These are phyloP conservation scores for Microtus montanus DNA, from an alignment of 2,113 vertebrate species.

Conservation along the genomic window DNA sequence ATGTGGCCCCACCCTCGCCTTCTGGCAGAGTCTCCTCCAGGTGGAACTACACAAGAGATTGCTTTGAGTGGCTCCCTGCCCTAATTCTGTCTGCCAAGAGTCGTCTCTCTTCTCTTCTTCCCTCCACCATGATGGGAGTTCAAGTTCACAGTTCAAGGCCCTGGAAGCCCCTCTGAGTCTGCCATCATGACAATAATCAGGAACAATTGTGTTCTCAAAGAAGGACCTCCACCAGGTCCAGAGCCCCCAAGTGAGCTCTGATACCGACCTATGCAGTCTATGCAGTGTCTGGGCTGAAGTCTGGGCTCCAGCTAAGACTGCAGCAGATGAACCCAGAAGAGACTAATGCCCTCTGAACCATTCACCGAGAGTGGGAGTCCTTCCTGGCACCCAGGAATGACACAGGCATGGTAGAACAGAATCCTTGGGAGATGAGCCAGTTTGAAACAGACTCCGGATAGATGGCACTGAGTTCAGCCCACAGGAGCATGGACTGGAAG, in stretches of 20 bases:
- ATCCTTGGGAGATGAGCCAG: background rate
- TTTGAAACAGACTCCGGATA: background rate
- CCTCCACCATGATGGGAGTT: too few relatives aligned
- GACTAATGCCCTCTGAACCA: background rate
- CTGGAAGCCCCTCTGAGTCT: background rate
- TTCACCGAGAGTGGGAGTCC: background rate
- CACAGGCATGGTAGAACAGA: rapidly evolving
- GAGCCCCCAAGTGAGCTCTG: background rate
- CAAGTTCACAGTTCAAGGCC: rapidly evolving
- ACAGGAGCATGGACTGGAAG: background rate
- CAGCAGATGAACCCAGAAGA: background rate
- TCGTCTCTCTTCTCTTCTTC: background rate
- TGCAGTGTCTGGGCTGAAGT: rapidly evolving
- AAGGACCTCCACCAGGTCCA: rapidly evolving
- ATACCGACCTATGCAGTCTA: background rate
- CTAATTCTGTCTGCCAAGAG: background rate
- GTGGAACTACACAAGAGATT: background rate
- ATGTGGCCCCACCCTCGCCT: rapidly evolving
- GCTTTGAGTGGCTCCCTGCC: background rate
- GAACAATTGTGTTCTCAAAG: background rate
- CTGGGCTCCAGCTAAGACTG: background rate
- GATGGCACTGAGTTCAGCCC: background rate
- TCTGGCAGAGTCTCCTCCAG: background rate
- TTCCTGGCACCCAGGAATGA: rapidly evolving
- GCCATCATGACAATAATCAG: background rate